Base-by-base conservation (phyloP, 1,140 invertebrate genomes). In the Hycleus phaleratus region DNA sequence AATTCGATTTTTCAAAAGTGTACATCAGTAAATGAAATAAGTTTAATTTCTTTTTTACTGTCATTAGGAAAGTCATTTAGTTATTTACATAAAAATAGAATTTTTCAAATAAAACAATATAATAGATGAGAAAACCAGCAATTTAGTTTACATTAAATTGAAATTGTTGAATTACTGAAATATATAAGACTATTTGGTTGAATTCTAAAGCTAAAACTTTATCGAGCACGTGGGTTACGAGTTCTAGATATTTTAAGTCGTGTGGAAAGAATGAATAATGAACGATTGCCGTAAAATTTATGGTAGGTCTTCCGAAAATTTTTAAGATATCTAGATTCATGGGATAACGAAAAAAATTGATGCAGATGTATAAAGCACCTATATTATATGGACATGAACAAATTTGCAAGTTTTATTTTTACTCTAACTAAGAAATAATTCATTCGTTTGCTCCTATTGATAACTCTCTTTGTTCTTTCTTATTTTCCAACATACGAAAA, bases 1-100 rank as follows among this genome's bases (percentile, higher is more conserved):
- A 60, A 60, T 56, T 60, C 49, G 59, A 57, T 57, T 60, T 60
- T 60, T 60, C 43, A 63, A 63, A 53, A 38, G 42, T 38, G 25
- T 38, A 43, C 47, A 43, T 49, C 7, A 11, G 26, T 38, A 53
- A 53, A 46, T 45, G 4, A 7, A 32, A 32, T 7, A 7, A 32
- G 4, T 1, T 32, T 32, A 32, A 32, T 32, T 32, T 32, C 32
- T 1, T 32, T 32, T 2, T 32, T 32, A 5, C 32, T 32, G 4
- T 4, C 7, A 32, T 32, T 18, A 18, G 18, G 18, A 18, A 18
- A 18, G 18, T 18, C 18, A 18, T 18, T 18, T 18, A 18, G 18
- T 18, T 18, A 18, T 18, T 18, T 7, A 5, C 32, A 32, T 32
- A 5, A 32, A 32, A 32, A 32, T 32, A 32, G 7, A 5, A 5